phyloP scores from a whole-genome alignment of 2,113 vertebrate species.

The Craseonycteris thonglongyai region DNA sequence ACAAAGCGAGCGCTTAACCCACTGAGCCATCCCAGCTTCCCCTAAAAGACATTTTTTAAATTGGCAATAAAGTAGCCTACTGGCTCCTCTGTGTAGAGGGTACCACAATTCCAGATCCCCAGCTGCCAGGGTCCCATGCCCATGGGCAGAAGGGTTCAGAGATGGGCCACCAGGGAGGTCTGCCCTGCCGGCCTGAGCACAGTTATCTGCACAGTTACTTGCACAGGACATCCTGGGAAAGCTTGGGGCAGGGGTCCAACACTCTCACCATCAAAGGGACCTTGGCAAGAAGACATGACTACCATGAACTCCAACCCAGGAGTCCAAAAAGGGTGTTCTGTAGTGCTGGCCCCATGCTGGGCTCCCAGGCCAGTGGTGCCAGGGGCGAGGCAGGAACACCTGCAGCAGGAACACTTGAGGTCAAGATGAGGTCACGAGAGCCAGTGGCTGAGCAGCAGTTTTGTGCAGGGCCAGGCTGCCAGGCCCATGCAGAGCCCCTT shows the following conservation, averaged over 20 bases:
- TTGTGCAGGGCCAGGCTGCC: neutral
- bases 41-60: neutral
- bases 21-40: too few species aligned
- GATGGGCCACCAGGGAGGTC: rapidly evolving
- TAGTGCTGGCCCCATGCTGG: neutral
- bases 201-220: neutral
- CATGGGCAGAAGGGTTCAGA: neutral
- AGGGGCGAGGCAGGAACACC: neutral
- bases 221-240: neutral
- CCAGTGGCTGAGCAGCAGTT: neutral
- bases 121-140: neutral
- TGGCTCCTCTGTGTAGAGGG: neutral
- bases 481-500: neutral
- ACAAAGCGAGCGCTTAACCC: too few species aligned
- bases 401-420: neutral
- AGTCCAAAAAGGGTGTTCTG: neutral
- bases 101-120: rapidly evolving
- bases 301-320: rapidly evolving
- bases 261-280: neutral
- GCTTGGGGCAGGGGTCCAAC: neutral
- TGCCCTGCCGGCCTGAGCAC: neutral
- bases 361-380: neutral
- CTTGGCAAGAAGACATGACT: neutral
- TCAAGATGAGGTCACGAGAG: neutral
- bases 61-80: neutral